Percentiles rank a stretch among this genome's conserved stretches.
Conservation (phyloP, 2,797 vertebrate genomes). For the Pelochelys cantorii region DNA sequence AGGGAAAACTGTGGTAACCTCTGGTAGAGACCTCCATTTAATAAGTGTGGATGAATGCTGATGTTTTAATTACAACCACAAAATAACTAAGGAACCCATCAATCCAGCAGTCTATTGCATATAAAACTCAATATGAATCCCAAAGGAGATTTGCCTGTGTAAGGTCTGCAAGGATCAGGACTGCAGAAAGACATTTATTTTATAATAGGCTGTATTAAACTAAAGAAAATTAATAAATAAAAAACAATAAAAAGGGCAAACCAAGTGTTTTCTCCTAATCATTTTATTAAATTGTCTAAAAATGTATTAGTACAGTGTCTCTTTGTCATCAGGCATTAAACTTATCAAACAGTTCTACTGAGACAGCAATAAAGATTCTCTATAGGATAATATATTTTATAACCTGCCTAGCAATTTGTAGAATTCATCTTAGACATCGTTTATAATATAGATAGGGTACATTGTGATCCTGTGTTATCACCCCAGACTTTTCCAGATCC, state of each 20-base stretch:
- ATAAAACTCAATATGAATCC: background rate
- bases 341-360: background rate
- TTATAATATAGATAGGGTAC: background rate
- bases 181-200: background rate
- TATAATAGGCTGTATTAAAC: accelerated
- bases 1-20: background rate
- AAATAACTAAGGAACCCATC: background rate
- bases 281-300: background rate
- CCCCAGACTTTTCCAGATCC: slow-evolving; percentile 13
- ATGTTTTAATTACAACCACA: background rate
- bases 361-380: background rate
- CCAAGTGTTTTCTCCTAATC: accelerated
- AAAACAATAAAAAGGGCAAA: background rate
- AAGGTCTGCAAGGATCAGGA: background rate
- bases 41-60: background rate
- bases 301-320: accelerated
- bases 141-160: background rate
- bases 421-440: background rate
- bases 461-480: background rate
- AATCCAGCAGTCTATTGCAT: background rate
- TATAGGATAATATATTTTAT: background rate
- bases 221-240: accelerated
- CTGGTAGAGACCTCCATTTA: background rate
- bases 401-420: background rate
- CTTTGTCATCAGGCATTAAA: background rate